Evolutionary conservation across 2,113 vertebrate genomes (phyloP).

Genomic region (Macquaria australasica): DNA sequence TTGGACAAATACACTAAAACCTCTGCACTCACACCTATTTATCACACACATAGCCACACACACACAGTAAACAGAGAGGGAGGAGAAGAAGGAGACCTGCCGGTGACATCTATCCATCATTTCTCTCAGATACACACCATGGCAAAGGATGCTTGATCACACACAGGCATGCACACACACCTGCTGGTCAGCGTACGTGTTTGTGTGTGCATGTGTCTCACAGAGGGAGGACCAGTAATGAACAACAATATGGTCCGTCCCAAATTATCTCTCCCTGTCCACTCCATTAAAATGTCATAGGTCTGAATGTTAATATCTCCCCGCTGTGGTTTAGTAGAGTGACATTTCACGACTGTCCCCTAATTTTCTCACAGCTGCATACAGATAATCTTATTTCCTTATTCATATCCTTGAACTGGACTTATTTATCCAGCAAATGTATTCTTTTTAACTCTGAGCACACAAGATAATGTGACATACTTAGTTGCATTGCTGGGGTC

Average conservation of each 20-base stretch:
- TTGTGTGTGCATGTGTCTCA: constrained; percentile 19
- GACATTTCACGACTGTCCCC: constrained; percentile 47
- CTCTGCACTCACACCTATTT: constrained; percentile 59
- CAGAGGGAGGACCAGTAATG: constrained; percentile 64
- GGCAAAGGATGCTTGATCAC: constrained; percentile 6
- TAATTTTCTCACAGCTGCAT: constrained; percentile 27
- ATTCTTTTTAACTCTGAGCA: neutral
- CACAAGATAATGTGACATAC: neutral
- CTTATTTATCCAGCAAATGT: neutral
- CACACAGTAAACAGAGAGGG: constrained; percentile 32
- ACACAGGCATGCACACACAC: neutral
- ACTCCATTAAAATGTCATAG: constrained; percentile 78
- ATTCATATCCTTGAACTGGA: neutral
- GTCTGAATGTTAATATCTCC: constrained; percentile 66
- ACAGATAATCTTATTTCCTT: neutral
- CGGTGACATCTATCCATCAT: constrained; percentile 78
- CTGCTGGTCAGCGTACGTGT: constrained; percentile 5
- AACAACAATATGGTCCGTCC: constrained; percentile 69
- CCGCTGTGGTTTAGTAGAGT: constrained; percentile 37
- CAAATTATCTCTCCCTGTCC: constrained; percentile 67
- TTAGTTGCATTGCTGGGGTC: neutral
- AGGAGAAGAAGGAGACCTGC: constrained; percentile 57
- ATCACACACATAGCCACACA: constrained; percentile 37
- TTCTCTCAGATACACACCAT: constrained; percentile 32
- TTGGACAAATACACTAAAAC: constrained; percentile 63